Evolutionary conservation across 1,140 invertebrate genomes (phyloP), one percentile per base, ranked within the genome.

Genomic region (Monochamus saltuarius): DNA sequence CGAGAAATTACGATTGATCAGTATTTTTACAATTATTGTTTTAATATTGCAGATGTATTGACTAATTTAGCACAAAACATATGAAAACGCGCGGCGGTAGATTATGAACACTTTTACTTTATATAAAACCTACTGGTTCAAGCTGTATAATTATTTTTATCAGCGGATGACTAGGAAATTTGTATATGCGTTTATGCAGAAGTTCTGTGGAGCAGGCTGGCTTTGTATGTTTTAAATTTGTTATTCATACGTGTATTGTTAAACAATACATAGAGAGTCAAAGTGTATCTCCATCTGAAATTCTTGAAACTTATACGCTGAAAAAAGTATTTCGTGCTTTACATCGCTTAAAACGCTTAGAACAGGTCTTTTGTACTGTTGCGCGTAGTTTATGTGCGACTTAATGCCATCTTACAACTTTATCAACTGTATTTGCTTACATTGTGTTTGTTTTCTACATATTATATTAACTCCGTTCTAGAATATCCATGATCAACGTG

Each of bases 251-350:
- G 63, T 63, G 58, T 59, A 68, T 66, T 61, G 66, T 66, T 68
- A 61, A 67, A 69, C 67, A 69, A 69, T 69, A 65, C 58, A 42
- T 50, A 59, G 38, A 50, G 56, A 69, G 69, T 65, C 65, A 71
- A 65, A 69, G 67, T 69, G 67, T 67, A 71, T 71, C 67, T 71
- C 62, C 61, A 71, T 71, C 67, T 71, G 49, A 68, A 66, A 71
- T 71, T 68, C 66, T 59, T 60, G 64, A 61, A 62, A 64, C 55
- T 49, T 59, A 59, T 39, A 56, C 38, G 50, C 54, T 56, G 57
- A 61, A 70, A 70, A 70, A 62, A 61, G n/a, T 49, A 59, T 54
- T 61, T 56, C 61, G 61, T 61, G 58, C 61, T 57, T 67, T 61
- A 67, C 65, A 64, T 67, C 62, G 46, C 50, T 65, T 56, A 55